phyloP scores from a whole-genome alignment of 2,888 invertebrate species.

The Monopis laevigella region DNA sequence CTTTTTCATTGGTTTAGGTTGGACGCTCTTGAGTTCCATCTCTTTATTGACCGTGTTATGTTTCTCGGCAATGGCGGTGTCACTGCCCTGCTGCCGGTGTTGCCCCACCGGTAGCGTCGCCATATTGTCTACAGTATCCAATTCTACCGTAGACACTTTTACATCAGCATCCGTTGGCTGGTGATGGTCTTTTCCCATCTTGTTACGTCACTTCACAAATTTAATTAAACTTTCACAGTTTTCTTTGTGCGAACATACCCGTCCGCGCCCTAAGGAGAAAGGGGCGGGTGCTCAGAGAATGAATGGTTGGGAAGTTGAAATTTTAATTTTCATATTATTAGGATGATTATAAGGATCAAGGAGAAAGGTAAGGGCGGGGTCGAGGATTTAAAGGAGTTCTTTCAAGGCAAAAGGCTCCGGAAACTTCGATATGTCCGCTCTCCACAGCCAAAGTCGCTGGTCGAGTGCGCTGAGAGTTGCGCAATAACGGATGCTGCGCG shows the following conservation, averaged over 20 bases:
- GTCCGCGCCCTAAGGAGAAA: constrained; percentile 1
- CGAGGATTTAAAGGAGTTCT: constrained; percentile 30
- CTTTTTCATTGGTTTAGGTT: constrained; percentile 87
- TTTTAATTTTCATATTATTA: too few species aligned
- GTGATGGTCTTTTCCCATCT: constrained; percentile 61
- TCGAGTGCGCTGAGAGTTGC: constrained; percentile 49
- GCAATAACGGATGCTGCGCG: constrained; percentile 62
- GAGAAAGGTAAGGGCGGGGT: constrained; percentile 35
- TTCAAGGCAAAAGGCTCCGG: constrained; percentile 41
- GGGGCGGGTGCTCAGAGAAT: not conserved
- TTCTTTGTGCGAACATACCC: constrained; percentile 1
- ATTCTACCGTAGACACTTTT: constrained; percentile 89
- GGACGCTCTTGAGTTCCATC: constrained; percentile 87
- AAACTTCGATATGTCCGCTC: constrained; percentile 36
- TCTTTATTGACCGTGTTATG: constrained; percentile 86
- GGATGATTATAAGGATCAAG: constrained; percentile 28
- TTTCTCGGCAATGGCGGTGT: constrained; percentile 80
- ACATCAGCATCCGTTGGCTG: constrained; percentile 75
- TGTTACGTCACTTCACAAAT: constrained; percentile 25
- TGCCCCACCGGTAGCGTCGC: constrained; percentile 88
- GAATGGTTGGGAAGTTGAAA: too few species aligned
- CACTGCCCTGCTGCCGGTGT: constrained; percentile 74
- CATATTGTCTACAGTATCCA: constrained; percentile 89
- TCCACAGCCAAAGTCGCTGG: constrained; percentile 27
- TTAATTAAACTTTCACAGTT: constrained; percentile 1